These are phyloP conservation scores for Eidolon dupreanum DNA, from an alignment of 2,797 vertebrate species.

Conservation along the genomic window DNA sequence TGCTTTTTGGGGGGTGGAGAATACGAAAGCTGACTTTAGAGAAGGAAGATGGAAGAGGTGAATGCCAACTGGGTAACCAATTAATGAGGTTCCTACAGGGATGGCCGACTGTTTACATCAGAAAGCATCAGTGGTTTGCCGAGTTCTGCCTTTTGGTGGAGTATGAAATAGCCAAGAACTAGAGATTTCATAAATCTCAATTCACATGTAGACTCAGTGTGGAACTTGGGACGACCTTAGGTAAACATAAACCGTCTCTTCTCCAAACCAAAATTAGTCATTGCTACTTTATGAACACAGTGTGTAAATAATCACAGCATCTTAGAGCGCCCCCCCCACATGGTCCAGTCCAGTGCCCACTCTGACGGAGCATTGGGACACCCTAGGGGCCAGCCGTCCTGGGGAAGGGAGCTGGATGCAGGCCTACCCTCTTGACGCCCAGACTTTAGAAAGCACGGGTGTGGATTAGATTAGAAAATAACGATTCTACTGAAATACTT, in stretches of 20 bases:
- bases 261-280: not conserved
- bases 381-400: not conserved
- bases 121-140: not conserved
- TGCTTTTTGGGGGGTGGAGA: too few relatives aligned
- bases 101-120: not conserved
- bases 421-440: not conserved
- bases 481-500: accelerated
- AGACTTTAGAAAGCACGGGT: not conserved
- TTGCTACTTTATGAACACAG: not conserved
- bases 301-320: too few relatives aligned
- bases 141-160: not conserved
- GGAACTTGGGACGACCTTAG: not conserved
- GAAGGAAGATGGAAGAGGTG: not conserved
- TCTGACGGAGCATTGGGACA: not conserved
- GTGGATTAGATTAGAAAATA: not conserved
- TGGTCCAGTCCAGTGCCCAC: not conserved
- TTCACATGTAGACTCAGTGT: too few relatives aligned
- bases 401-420: too few relatives aligned
- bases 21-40: not conserved
- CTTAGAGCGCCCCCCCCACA: not conserved
- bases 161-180: not conserved
- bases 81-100: not conserved
- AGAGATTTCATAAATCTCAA: not conserved
- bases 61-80: too few relatives aligned
- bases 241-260: not conserved